These are phyloP conservation scores for Xerus rutilus DNA, from an alignment of 2,797 vertebrate genomes.

Conservation along the genomic window DNA sequence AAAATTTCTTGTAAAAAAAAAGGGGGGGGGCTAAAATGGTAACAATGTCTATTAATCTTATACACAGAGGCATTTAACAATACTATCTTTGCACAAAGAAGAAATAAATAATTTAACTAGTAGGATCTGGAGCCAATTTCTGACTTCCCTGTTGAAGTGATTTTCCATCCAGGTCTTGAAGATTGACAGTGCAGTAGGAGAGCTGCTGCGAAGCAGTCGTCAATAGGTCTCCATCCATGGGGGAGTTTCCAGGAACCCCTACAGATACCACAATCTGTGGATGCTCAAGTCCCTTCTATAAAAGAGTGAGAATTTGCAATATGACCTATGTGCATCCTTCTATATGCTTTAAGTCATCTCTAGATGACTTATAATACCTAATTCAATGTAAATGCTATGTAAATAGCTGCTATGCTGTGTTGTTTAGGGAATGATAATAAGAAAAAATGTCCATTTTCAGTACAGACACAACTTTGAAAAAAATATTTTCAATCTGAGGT, in stretches of 20 bases:
- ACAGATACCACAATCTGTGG: background rate
- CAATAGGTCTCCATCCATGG: background rate
- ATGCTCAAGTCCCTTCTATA: background rate
- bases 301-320: background rate
- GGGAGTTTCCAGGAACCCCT: background rate
- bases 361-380: background rate
- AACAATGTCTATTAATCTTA: background rate
- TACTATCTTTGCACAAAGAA: background rate
- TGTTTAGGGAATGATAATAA: background rate
- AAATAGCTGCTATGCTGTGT: no score
- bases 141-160: background rate
- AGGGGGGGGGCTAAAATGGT: no score
- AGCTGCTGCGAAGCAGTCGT: background rate
- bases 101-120: background rate
- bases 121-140: background rate
- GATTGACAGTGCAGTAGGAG: background rate
- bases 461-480: background rate
- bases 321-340: background rate
- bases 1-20: no score
- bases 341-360: background rate
- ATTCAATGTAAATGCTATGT: no score
- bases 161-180: constrained; percentile 11
- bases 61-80: background rate
- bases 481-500: background rate
- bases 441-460: background rate